Evolutionary conservation across 2,113 vertebrate genomes (phyloP), one percentile per base, ranked within the genome.

Genomic region (Xyrauchen texanus): DNA sequence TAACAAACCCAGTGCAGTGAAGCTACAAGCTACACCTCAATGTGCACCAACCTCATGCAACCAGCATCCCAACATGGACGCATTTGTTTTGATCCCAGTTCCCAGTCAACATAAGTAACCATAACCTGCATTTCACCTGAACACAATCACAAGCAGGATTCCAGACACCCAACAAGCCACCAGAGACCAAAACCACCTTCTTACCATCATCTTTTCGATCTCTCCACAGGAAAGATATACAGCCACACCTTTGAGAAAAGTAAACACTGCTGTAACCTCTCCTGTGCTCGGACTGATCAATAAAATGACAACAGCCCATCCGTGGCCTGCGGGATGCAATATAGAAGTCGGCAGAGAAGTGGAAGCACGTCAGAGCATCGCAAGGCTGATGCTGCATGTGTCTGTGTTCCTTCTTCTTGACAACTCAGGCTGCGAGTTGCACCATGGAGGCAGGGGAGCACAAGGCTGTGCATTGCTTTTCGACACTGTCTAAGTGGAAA

Each of bases 21-120:
- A 52, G n/a, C 47, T n/a, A 64, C 42, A 67, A 55, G 12, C 12
- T 11, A 21, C 4, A 10, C 72, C 86, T 86, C 77, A 85, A 77
- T 87, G 86, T 86, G 84, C 87, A 91, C 86, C 81, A 67, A 63
- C 76, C 86, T 87, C 82, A 88, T 86, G 84, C 83, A 88, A 82
- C 71, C 73, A 70, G 79, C 82, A 81, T 84, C 82, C 81, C 77
- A 78, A 82, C 65, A 83, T 80, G 44, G 81, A 78, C 45, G 75
- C 61, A 65, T 71, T 70, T 58, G 67, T 70, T 79, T 79, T 63
- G 46, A 74, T 74, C n/a, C 6, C 7, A 46, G 6, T 16, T 74
- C 16, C 47, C 55, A 76, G 67, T 80, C 62, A 53, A 77, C 63
- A 51, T 55, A 67, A 70, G 76, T 34, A 74, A 65, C 15, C 70